These are phyloP conservation scores for Gila orcuttii DNA, from an alignment of 2,113 vertebrate species.

Conservation along the genomic window DNA sequence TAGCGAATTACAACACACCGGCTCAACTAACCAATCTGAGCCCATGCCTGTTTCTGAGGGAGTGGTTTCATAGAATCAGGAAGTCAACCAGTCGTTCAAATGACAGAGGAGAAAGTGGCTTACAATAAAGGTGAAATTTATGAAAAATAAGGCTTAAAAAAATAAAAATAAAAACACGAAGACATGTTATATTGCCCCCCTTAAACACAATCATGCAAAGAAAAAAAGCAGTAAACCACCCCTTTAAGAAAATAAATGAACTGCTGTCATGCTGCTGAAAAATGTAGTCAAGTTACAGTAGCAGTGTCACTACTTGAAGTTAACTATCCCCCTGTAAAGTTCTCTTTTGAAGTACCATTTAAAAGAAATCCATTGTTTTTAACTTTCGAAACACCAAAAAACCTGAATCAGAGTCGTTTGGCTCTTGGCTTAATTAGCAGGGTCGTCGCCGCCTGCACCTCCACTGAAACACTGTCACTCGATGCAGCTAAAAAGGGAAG, in stretches of 20 bases:
- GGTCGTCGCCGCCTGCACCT: constrained; percentile 7
- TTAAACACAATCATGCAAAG: no score
- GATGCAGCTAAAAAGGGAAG: constrained; percentile 26
- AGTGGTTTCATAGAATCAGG: no score
- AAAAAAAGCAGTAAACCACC: no score
- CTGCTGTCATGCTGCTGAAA: not conserved
- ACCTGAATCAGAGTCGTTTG: not conserved
- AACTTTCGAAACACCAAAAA: not conserved
- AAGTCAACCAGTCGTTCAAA: no score
- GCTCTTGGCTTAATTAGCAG: constrained; percentile 45
- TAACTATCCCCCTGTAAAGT: not conserved
- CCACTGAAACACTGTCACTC: not conserved
- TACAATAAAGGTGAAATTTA: no score
- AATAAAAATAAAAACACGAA: no score
- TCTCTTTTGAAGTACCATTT: constrained; percentile 1
- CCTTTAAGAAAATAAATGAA: not conserved
- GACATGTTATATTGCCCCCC: no score
- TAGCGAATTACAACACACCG: no score
- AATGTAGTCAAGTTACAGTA: not conserved
- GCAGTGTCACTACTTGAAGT: not conserved
- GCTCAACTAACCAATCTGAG: no score
- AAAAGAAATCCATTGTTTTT: constrained; percentile 9
- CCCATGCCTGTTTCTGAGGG: no score
- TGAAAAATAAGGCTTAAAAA: no score
- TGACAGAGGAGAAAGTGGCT: no score